Evolutionary conservation across 35 echinoderm and acorn worm genomes (phyloP), one percentile per base, ranked within the genome.

Genomic region (Ophiothrix spiculata): DNA sequence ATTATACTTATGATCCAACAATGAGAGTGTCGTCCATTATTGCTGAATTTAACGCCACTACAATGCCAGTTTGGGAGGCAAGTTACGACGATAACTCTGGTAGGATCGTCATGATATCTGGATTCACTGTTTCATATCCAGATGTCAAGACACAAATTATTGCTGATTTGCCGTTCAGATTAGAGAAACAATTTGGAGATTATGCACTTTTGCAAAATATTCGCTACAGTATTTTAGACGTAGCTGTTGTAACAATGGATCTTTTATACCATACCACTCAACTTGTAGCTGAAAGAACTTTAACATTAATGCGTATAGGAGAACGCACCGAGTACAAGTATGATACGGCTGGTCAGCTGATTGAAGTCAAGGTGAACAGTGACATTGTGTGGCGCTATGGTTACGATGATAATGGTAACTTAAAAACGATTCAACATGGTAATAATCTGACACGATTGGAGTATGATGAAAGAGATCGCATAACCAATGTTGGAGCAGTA

Each of bases 371-470:
- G 35, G 64, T 90, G 25, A 90, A 99, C 83, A 41, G 35, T 4
- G 73, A 86, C 29, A 74, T 45, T 4, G 41, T 73, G 1, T 99
- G 88, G 82, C 81, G 80, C 28, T 99, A 99, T 49, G 84, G 86
- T 23, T 99, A 99, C 73, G 89, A 90, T 37, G 40, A 73, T 0
- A 99, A 99, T 87, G 96, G 96, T 17, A 93, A 99, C 56, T 56
- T 99, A 36, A 63, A 79, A n/a, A 76, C 91, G 0, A 54, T 99
- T 4, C 86, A 40, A 12, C 78, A 90, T 36, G 78, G 87, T 19
- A 79, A 81, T 31, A 85, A 75, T 17, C 84, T 78, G 0, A 81
- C 83, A 28, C 84, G 21, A 16, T 63, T 99, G 4, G 38, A 88
- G 38, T 91, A 99, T 40, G 92, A 99, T 81, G 86, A 88, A n/a